Conservation (phyloP, 1,140 invertebrate species). For the Limonius californicus region DNA sequence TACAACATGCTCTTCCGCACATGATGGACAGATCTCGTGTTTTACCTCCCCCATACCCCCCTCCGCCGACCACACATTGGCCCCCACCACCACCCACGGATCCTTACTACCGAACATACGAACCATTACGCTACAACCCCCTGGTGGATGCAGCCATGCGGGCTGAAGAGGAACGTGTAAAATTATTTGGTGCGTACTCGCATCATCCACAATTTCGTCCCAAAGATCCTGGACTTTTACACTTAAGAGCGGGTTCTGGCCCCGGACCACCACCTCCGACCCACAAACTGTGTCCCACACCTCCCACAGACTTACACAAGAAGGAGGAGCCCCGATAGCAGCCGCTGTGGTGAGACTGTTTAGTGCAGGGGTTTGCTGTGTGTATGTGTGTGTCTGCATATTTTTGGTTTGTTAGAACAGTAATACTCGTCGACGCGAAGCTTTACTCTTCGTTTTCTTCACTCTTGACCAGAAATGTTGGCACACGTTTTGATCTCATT, state of each 20-base stretch:
- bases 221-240: conserved; percentile 61
- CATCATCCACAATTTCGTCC: conserved; percentile 51
- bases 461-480: conserved; percentile 4
- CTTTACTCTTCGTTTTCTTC: conserved; percentile 8
- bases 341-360: conserved; percentile 6
- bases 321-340: conserved; percentile 47
- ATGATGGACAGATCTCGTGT: conserved; percentile 50
- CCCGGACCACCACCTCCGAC: conserved; percentile 32
- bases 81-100: conserved; percentile 56
- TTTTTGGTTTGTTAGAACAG: conserved; percentile 6
- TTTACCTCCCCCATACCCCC: conserved; percentile 50
- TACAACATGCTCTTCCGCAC: conserved; percentile 50
- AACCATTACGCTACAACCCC: conserved; percentile 67
- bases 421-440: not conserved
- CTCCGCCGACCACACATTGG: conserved; percentile 55
- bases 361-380: conserved; percentile 1
- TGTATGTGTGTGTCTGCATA: conserved; percentile 13
- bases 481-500: conserved; percentile 14
- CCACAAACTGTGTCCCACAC: conserved; percentile 43
- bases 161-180: conserved; percentile 70
- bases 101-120: conserved; percentile 58
- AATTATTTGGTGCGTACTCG: conserved; percentile 63
- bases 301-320: conserved; percentile 42
- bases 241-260: conserved; percentile 38
- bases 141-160: conserved; percentile 68